Evolutionary conservation across 2,113 vertebrate genomes (phyloP), one percentile per base, ranked within the genome.

Genomic region (Alexandromys fortis): DNA sequence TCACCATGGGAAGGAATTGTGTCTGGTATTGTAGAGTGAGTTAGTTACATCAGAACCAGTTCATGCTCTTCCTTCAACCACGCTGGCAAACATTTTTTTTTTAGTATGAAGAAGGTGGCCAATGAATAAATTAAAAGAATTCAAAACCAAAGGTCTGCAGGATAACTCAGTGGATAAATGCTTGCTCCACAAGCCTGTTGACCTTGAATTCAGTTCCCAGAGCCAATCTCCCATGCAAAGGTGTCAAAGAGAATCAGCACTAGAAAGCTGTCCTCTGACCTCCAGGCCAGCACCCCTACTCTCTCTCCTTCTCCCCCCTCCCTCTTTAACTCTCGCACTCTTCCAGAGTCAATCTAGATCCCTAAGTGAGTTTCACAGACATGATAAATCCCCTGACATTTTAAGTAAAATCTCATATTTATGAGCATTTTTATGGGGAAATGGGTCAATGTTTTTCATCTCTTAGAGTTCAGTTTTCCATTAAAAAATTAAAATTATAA

Each of bases 401-500:
- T 6, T 72, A 91, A 65, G 70, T 38, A 79, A 65, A 61, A 61
- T 30, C 75, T 58, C 92, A 3, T 72, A 61, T 93, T 58, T 83
- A 61, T 87, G 47, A 75, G 49, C 81, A 79, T 42, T 91, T 89
- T 86, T 79, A 94, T 86, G 76, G 63, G 26, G 68, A 94, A 79
- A 79, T 79, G 70, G 65, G 77, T 45, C 81, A 55, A 52, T 5
- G 49, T 52, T 35, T 88, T 92, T 93, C 38, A 67, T 72, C 58
- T 88, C 86, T 73, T 49, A 81, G 33, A 94, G 52, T 26, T 88
- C 81, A 82, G 38, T 19, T 28, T 92, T 55, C 52, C n/a, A 19
- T 81, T 67, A 77, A 63, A 94, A 94, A 45, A 90, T 81, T 79
- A 79, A 85, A 95, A 95, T 79, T 73, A 68, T 55, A 85, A n/a